These are phyloP conservation scores for Pseudomyrmex gracilis DNA, from an alignment of 1,140 invertebrate genomes.

Conservation along the genomic window DNA sequence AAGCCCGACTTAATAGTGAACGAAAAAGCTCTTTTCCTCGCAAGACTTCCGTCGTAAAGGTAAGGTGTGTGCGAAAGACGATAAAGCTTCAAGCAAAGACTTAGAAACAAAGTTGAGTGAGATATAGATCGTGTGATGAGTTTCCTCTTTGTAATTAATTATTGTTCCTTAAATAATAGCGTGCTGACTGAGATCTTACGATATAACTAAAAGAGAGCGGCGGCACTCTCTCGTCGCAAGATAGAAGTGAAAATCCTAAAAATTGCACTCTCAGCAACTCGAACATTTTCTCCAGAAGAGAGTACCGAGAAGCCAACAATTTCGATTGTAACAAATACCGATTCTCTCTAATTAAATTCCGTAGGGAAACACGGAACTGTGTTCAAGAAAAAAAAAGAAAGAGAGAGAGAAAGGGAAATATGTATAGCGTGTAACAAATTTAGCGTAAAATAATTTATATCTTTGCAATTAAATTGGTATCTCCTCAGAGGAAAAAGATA, in stretches of 20 bases:
- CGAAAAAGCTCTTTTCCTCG: not conserved
- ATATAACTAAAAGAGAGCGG: too few species aligned
- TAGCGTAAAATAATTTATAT: too few species aligned
- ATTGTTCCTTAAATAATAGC: too few species aligned
- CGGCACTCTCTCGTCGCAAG: too few species aligned
- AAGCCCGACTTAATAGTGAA: not conserved
- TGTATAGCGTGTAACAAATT: too few species aligned
- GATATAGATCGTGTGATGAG: conserved; percentile 7
- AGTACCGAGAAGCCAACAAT: not conserved
- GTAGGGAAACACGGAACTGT: not conserved
- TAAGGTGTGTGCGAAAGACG: not conserved
- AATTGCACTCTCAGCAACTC: conserved; percentile 2
- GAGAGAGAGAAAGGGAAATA: too few species aligned
- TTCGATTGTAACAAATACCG: conserved; percentile 19
- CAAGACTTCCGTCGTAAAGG: not conserved
- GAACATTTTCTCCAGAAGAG: not conserved
- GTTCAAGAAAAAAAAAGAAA: not conserved
- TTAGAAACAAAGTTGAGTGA: not conserved
- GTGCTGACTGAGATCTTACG: too few species aligned
- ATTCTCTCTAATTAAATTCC: conserved; percentile 36
- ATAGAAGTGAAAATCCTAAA: not conserved
- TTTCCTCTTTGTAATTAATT: too few species aligned
- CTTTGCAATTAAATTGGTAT: too few species aligned
- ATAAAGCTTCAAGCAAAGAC: not conserved
- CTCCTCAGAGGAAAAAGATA: too few species aligned